These are phyloP conservation scores for Turritopsis rubra DNA, from an alignment of 30 jellyfish, hydroid and myxozoan species.

Conservation along the genomic window DNA sequence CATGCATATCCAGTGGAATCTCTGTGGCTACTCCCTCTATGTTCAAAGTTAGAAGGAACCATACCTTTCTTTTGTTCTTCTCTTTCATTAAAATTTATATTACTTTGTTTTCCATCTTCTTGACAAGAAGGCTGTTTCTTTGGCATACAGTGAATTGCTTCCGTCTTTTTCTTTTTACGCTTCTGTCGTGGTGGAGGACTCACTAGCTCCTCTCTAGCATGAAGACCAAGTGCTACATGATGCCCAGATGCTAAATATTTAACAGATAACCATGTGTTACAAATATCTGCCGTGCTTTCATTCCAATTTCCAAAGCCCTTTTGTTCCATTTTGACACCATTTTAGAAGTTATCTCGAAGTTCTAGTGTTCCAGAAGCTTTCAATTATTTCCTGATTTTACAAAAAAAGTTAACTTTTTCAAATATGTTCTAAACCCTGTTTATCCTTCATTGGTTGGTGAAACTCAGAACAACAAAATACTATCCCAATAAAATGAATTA, in stretches of 20 bases:
- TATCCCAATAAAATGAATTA: background rate
- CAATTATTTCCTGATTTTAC: too few relatives aligned
- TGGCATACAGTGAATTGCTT: background rate
- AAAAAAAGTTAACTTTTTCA: too few relatives aligned
- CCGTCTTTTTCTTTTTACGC: background rate
- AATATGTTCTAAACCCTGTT: background rate
- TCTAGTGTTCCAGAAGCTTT: too few relatives aligned
- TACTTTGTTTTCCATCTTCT: background rate
- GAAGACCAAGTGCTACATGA: background rate
- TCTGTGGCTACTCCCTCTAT: background rate
- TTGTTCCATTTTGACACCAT: background rate
- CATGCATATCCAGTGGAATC: background rate
- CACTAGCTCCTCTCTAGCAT: background rate
- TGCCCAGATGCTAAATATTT: background rate
- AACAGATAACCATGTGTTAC: background rate
- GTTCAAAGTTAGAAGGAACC: background rate
- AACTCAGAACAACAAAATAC: background rate
- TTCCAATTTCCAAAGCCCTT: background rate
- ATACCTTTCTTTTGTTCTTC: background rate
- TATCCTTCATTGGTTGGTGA: background rate
- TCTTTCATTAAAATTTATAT: too few relatives aligned
- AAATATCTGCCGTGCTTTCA: background rate
- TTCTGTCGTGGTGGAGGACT: constrained; percentile 1
- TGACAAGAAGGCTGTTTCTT: background rate
- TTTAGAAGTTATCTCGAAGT: too few relatives aligned